These are phyloP conservation scores for Centroberyx gerrardi DNA, from an alignment of 2,797 vertebrate species.

Conservation along the genomic window DNA sequence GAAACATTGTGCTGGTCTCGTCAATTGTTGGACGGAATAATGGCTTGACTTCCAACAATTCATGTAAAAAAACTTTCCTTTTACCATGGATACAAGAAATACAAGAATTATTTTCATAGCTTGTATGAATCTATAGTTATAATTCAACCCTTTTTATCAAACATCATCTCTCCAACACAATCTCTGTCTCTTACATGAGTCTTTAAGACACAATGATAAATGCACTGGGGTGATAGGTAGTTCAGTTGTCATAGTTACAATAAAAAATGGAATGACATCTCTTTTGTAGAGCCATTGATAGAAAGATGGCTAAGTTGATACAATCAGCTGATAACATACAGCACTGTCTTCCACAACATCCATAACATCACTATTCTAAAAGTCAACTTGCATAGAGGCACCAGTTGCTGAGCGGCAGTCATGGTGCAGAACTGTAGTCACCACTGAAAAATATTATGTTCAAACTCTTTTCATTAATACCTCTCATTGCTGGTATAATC, in stretches of 20 bases:
- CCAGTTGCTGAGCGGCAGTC: neutral
- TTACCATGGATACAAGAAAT: neutral
- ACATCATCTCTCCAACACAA: neutral
- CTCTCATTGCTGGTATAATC: slow-evolving; percentile 1
- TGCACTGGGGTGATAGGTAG: slow-evolving; percentile 4
- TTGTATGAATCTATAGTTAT: neutral
- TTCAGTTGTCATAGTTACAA: slow-evolving; percentile 7
- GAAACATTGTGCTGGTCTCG: neutral
- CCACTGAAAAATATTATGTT: neutral
- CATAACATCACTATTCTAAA: no score
- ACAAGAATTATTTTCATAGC: neutral
- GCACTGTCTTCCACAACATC: no score
- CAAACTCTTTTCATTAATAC: neutral
- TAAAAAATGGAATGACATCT: neutral
- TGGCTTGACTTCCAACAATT: neutral
- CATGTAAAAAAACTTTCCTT: neutral
- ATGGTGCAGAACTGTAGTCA: neutral
- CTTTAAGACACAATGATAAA: neutral
- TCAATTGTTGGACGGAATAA: neutral
- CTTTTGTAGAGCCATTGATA: neutral
- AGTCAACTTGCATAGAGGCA: neutral
- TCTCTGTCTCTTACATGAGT: neutral
- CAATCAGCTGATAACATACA: neutral
- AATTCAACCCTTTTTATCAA: neutral
- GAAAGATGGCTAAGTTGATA: neutral